phyloP scores from a whole-genome alignment of 2,888 invertebrate genomes.

The Philonicus albiceps region DNA sequence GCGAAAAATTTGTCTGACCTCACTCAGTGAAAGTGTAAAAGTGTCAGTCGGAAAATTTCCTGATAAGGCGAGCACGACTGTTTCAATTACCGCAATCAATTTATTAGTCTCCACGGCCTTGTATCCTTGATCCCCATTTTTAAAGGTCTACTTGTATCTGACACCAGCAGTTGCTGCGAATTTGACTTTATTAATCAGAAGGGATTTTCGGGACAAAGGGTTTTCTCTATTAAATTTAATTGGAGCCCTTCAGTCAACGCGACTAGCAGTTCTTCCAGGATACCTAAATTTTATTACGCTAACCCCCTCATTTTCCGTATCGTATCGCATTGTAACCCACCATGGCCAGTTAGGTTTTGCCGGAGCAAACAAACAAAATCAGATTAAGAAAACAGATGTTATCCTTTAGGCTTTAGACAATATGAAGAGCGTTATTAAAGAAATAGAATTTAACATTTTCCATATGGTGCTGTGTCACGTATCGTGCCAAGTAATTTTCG shows the following conservation, averaged over 20 bases:
- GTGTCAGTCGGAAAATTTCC: not conserved
- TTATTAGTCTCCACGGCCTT: not conserved
- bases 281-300: not conserved
- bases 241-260: slow-evolving; percentile 2
- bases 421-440: not conserved
- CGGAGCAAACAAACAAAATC: not conserved
- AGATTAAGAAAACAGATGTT: not conserved
- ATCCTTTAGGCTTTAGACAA: not conserved
- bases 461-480: not conserved
- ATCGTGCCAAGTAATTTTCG: not conserved
- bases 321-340: not conserved
- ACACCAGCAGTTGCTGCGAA: slow-evolving; percentile 8
- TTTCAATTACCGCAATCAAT: not conserved
- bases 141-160: not conserved
- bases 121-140: slow-evolving; percentile 6
- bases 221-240: slow-evolving; percentile 22
- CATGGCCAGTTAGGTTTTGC: not conserved
- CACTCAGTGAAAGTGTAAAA: not conserved
- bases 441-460: not conserved
- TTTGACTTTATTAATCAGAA: slow-evolving; percentile 12
- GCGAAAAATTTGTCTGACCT: not conserved
- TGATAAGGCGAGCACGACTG: not conserved
- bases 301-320: not conserved
- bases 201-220: not conserved
- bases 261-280: not conserved